Base-by-base conservation (phyloP, 2,113 vertebrate species). In the Gobio gobio region DNA sequence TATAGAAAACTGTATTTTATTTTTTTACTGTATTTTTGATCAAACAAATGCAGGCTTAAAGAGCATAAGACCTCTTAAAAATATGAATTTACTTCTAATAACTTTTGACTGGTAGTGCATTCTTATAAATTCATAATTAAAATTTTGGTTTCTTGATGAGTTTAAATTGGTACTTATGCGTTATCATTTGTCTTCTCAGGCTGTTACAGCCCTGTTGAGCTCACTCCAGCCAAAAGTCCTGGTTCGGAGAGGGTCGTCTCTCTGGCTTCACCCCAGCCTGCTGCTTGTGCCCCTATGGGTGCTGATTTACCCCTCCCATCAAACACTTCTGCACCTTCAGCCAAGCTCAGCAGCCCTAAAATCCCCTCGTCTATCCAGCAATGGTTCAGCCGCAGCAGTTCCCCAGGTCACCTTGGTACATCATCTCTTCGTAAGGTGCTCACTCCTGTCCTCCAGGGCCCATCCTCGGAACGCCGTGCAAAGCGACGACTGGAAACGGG, bases 401-500 rank as follows among this genome's bases (percentile, higher is more conserved):
- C 93, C 16, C 92, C 93, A 0, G 74, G 87, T 0, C 7, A 80
- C 26, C 90, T 86, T 87, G 91, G 91, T 86, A 89, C 90, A 66
- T 83, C 87, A 18, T 94, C 93, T 36, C 90, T 93, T 9, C 91
- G 94, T 36, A 93, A 92, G 90, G 95, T 94, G 7, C 92, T 96
- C n/a, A 94, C 94, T 89, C 95, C 93, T 93, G 95, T 88, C 93
- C 93, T 22, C 95, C 82, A 45, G 51, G 24, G 0, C 84, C 3
- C 54, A 24, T 54, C 84, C 51, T 40, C 87, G 10, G 96, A 97
- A 81, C 94, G 94, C 8, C 93, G 95, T 73, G 97, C 94, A 47
- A 99, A 99, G 89, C 96, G 98, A 83, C 94, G 96, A 78, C 95
- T 99, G 51, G 97, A 98, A 85, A 95, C 96, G 0, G 83, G 85